Percentiles rank a stretch among this genome's conserved stretches.
Evolutionary conservation across 1,140 invertebrate species (phyloP).

Genomic region (Macrosteles quadrilineatus): DNA sequence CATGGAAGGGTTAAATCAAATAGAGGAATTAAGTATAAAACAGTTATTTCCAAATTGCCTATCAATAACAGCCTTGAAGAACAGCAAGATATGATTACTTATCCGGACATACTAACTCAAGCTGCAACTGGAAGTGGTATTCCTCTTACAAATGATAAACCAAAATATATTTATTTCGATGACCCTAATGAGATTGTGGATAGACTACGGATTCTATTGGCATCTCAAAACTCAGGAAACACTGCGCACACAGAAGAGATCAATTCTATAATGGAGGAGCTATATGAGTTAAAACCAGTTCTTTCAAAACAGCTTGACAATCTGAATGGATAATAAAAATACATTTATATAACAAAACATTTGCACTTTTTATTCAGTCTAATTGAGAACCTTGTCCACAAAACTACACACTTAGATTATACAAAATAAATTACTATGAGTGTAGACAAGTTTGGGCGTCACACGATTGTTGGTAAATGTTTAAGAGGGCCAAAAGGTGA

Average conservation of each 20-base stretch:
- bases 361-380: not conserved
- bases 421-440: not conserved
- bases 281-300: conserved; percentile 1
- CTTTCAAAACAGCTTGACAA: no score
- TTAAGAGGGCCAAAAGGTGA: conserved; percentile 3
- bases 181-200: conserved; percentile 17
- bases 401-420: no score
- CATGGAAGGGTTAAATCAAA: not conserved
- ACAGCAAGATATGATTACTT: no score
- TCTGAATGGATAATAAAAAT: not conserved
- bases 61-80: no score
- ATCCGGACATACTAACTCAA: no score
- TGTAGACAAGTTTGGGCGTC: conserved; percentile 12
- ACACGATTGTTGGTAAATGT: not conserved
- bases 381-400: not conserved
- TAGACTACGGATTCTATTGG: not conserved
- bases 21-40: conserved; percentile 11
- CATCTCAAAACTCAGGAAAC: conserved; percentile 1
- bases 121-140: not conserved
- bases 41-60: no score
- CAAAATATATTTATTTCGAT: not conserved
- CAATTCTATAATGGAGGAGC: not conserved
- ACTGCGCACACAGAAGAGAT: conserved; percentile 1
- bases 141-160: not conserved
- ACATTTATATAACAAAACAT: no score